phyloP scores from a whole-genome alignment of 2,113 vertebrate species.

The Megaceryle maxima region DNA sequence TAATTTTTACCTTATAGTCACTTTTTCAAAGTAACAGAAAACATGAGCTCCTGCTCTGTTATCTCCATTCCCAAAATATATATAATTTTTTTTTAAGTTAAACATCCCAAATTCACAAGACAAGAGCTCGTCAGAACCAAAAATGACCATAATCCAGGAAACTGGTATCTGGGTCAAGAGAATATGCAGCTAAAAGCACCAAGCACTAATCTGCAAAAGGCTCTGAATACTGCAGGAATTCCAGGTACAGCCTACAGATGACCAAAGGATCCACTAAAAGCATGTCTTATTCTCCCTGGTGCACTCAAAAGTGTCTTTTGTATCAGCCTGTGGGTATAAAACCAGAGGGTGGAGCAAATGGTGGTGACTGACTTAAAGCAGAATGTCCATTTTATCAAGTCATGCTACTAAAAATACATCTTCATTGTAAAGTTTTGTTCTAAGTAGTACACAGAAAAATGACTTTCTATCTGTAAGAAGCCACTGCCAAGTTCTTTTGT shows the following conservation, averaged over 20 bases:
- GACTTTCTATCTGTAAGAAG: neutral
- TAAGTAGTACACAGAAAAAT: neutral
- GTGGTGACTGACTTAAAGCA: neutral
- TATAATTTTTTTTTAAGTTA: neutral
- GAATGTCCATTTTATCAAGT: neutral
- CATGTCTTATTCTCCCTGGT: neutral
- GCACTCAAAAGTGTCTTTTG: neutral
- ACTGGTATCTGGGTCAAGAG: neutral
- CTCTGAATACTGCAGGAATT: neutral
- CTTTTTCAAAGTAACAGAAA: neutral
- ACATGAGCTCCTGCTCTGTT: neutral
- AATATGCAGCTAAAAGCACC: neutral
- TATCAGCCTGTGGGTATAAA: neutral
- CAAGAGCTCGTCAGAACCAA: neutral
- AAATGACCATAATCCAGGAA: conserved; percentile 14
- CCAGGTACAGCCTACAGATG: neutral
- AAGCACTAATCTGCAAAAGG: neutral
- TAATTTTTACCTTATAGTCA: neutral
- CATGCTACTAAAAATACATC: neutral
- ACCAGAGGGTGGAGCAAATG: neutral
- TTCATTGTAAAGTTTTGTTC: neutral
- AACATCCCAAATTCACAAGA: neutral
- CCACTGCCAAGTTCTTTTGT: neutral
- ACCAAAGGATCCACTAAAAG: conserved; percentile 20
- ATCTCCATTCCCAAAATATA: neutral